Conservation (phyloP, 2,888 invertebrate genomes). For the Geotrupes spiniger region DNA sequence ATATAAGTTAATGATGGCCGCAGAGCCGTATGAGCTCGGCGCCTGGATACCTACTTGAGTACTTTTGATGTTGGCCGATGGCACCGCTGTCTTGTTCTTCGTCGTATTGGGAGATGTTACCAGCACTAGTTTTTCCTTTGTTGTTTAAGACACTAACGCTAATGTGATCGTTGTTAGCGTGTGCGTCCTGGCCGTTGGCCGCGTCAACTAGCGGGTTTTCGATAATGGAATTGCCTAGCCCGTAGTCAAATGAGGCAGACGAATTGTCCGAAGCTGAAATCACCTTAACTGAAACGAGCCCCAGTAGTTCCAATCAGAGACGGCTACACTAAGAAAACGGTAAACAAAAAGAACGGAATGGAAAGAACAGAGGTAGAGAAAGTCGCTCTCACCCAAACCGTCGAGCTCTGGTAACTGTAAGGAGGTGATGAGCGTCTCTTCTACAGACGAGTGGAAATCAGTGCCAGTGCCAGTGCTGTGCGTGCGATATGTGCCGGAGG, state of each 20-base stretch:
- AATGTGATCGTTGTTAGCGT: slow-evolving; percentile 52
- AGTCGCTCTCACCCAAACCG: slow-evolving; percentile 46
- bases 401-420: slow-evolving; percentile 45
- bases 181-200: slow-evolving; percentile 53
- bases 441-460: slow-evolving; percentile 47
- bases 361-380: slow-evolving; percentile 32
- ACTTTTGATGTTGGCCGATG: slow-evolving; percentile 43
- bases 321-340: slow-evolving; percentile 28
- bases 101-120: slow-evolving; percentile 43
- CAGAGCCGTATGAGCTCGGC: slow-evolving; percentile 26
- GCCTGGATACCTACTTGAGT: slow-evolving; percentile 47
- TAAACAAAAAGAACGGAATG: slow-evolving; percentile 10
- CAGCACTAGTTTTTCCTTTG: slow-evolving; percentile 37
- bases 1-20: slow-evolving; percentile 9
- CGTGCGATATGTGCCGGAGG: slow-evolving; percentile 47
- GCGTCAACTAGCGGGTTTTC: slow-evolving; percentile 61
- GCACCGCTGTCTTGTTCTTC: slow-evolving; percentile 41
- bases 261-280: slow-evolving; percentile 59
- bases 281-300: slow-evolving; percentile 59
- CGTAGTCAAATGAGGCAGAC: slow-evolving; percentile 56
- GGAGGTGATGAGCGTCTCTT: slow-evolving; percentile 51
- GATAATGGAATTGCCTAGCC: slow-evolving; percentile 55
- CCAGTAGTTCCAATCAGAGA: slow-evolving; percentile 33
- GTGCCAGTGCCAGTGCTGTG: slow-evolving; percentile 44
- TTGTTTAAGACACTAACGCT: slow-evolving; percentile 48